phyloP scores from a whole-genome alignment of 1,140 invertebrate genomes.

The Neodiprion lecontei region DNA sequence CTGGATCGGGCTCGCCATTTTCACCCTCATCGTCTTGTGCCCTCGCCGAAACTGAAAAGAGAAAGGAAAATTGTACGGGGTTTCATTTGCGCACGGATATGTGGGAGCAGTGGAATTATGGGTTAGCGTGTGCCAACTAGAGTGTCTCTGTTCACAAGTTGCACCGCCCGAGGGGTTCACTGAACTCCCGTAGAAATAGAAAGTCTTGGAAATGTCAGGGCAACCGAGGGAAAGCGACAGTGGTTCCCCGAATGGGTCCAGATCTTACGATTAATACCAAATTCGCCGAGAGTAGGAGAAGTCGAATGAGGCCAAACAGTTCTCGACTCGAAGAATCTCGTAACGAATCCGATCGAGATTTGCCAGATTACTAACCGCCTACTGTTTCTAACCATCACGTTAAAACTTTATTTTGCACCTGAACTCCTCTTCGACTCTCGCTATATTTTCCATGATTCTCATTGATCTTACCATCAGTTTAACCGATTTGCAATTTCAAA shows the following conservation, averaged over 20 bases:
- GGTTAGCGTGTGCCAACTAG: slow-evolving; percentile 17
- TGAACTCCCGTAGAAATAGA: slow-evolving; percentile 54
- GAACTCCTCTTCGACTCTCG: no score
- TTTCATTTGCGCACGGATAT: no score
- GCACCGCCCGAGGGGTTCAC: slow-evolving; percentile 32
- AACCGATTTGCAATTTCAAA: no score
- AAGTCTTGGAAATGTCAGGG: slow-evolving; percentile 61
- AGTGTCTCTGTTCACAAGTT: neutral
- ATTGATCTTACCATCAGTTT: no score
- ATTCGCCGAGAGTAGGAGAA: neutral
- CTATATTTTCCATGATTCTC: no score
- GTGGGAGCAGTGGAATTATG: slow-evolving; percentile 8
- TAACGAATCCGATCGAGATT: no score
- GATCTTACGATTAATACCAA: slow-evolving; percentile 31
- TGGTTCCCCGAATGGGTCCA: slow-evolving; percentile 48
- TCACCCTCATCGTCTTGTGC: slow-evolving; percentile 72
- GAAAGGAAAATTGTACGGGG: neutral
- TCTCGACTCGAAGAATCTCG: no score
- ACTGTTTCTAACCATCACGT: no score
- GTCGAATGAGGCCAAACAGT: neutral
- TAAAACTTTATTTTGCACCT: no score
- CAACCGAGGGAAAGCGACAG: slow-evolving; percentile 52
- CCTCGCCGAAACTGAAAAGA: slow-evolving; percentile 44
- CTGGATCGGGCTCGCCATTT: slow-evolving; percentile 74
- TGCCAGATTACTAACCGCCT: no score